A percentile compares a stretch with the other conserved stretches of the same genome.
Evolutionary conservation across 2,888 invertebrate species (phyloP).

Genomic region (Chymomyza fuscimana): DNA sequence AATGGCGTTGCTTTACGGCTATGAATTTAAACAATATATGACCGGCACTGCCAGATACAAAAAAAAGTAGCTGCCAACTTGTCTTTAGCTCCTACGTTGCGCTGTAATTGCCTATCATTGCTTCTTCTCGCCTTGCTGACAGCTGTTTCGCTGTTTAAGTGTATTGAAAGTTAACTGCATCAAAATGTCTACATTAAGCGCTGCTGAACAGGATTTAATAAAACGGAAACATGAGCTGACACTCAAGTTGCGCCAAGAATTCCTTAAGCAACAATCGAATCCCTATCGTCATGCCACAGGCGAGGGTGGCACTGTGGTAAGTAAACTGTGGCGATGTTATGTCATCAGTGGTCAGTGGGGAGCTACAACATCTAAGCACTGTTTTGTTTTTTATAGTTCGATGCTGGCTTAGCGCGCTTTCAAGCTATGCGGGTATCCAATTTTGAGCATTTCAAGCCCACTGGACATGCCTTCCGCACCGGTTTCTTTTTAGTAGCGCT

Average conservation of each 20-base stretch:
- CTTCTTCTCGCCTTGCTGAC: not conserved
- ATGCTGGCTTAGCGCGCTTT: conserved; percentile 87
- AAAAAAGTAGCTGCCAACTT: not conserved
- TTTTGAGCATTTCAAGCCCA: conserved; percentile 85
- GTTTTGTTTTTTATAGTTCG: conserved; percentile 84
- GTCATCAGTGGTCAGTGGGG: conserved; percentile 73
- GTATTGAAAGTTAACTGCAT: not conserved
- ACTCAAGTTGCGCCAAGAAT: conserved; percentile 83
- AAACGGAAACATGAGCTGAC: conserved; percentile 76
- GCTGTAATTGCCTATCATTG: conserved; percentile 25
- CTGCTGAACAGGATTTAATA: conserved; percentile 69
- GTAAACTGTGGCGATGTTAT: conserved; percentile 79
- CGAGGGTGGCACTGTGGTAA: conserved; percentile 87
- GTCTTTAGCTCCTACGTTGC: not conserved
- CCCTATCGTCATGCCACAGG: conserved; percentile 85
- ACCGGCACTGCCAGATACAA: conserved; percentile 30
- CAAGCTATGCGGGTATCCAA: conserved; percentile 85
- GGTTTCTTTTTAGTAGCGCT: conserved; percentile 81
- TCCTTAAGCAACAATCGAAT: conserved; percentile 85
- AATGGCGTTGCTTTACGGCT: not conserved
- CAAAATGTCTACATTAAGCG: conserved; percentile 52
- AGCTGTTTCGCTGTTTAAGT: not conserved
- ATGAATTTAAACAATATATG: conserved; percentile 29
- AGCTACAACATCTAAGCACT: conserved; percentile 14
- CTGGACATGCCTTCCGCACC: conserved; percentile 81